Evolutionary conservation across 2,888 invertebrate genomes (phyloP).

Genomic region (Omphaloscelis lunosa): DNA sequence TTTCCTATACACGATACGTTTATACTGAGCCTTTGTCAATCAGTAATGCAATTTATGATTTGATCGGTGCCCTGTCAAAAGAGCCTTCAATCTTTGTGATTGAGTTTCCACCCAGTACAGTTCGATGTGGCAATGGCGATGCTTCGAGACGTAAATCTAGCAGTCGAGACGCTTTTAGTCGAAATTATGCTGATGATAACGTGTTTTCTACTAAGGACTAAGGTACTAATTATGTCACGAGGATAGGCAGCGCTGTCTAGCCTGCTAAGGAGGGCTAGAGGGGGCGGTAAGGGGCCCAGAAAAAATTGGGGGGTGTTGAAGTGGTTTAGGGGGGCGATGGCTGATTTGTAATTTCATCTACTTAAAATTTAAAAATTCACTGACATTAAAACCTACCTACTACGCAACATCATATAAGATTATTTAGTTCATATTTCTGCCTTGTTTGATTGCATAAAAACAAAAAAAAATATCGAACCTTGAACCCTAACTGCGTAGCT

Average conservation of each 20-base stretch:
- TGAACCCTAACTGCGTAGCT: too few relatives aligned
- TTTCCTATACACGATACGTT: slow-evolving; percentile 6
- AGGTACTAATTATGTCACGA: background rate
- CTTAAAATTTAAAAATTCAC: too few relatives aligned
- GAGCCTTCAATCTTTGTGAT: background rate
- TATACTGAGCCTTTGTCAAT: background rate
- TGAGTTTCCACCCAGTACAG: background rate
- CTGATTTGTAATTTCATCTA: too few relatives aligned
- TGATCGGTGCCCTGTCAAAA: background rate
- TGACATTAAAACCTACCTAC: too few relatives aligned
- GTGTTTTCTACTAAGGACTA: background rate
- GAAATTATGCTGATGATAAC: background rate
- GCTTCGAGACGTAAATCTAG: background rate
- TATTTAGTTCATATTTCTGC: too few relatives aligned
- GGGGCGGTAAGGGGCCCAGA: too few relatives aligned
- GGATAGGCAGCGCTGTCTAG: background rate
- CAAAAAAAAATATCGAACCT: too few relatives aligned
- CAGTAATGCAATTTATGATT: background rate
- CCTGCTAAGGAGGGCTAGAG: too few relatives aligned
- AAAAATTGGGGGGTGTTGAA: too few relatives aligned
- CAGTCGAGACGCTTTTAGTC: background rate
- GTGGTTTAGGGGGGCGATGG: too few relatives aligned
- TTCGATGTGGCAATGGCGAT: background rate
- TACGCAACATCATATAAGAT: too few relatives aligned
- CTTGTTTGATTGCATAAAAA: too few relatives aligned